Evolutionary conservation across 92 coral and sea anemone species (phyloP).

Genomic region (Zoanthus sociatus): DNA sequence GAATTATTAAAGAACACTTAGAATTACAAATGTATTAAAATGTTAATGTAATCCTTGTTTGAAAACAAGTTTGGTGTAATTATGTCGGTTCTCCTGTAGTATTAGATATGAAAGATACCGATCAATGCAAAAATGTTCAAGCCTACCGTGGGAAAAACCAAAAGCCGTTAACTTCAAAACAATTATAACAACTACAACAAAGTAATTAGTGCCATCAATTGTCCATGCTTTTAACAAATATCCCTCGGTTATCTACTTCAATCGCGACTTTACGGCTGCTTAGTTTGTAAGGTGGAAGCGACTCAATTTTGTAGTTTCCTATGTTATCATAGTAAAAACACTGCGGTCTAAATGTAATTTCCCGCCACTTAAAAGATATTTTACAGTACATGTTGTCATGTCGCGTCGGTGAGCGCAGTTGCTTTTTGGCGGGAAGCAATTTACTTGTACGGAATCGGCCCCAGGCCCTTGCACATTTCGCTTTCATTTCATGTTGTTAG

Average conservation of each 20-base stretch:
- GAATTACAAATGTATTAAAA: not conserved
- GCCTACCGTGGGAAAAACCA: not conserved
- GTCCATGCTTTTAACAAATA: conserved; percentile 11
- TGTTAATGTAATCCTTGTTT: not conserved
- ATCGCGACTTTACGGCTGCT: conserved; percentile 19
- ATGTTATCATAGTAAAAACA: not conserved
- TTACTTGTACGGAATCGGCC: not conserved
- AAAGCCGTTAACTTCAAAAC: not conserved
- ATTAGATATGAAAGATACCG: not conserved
- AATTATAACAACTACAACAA: not conserved
- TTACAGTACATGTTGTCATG: not conserved
- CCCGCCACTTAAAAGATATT: not conserved
- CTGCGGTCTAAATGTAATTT: not conserved
- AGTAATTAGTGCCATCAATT: not conserved
- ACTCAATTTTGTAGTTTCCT: conserved; percentile 2
- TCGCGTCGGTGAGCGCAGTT: not conserved
- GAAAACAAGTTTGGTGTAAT: not conserved
- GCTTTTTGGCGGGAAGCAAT: conserved; percentile 10
- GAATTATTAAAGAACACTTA: not conserved
- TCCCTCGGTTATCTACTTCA: conserved; percentile 5
- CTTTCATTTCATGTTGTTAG: too few relatives aligned
- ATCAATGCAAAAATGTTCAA: not conserved
- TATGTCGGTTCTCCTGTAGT: not conserved
- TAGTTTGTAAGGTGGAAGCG: not conserved
- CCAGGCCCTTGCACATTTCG: not conserved